Conservation (phyloP, 2,888 invertebrate genomes). For the Anthoptus insignis region DNA sequence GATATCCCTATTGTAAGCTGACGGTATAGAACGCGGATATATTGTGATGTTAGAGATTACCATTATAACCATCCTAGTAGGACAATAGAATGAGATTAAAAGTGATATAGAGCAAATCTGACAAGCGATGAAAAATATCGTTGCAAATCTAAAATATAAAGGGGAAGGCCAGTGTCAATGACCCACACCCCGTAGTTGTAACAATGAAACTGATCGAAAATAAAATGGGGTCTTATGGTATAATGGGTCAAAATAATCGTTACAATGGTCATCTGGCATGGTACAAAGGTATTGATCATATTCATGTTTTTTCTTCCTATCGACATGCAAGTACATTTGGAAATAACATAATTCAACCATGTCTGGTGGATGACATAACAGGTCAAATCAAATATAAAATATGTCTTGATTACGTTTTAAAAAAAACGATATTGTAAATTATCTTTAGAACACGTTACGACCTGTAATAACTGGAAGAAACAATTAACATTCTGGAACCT, state of each 20-base stretch:
- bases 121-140: constrained; percentile 74
- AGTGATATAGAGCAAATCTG: constrained; percentile 77
- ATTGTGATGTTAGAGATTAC: constrained; percentile 57
- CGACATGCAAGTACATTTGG: too few relatives aligned
- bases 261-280: constrained; percentile 66
- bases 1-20: constrained; percentile 18
- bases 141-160: constrained; percentile 74
- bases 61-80: constrained; percentile 37
- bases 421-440: too few relatives aligned
- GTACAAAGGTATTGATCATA: constrained; percentile 42
- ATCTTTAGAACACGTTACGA: too few relatives aligned
- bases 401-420: too few relatives aligned
- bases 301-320: constrained; percentile 31
- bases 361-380: too few relatives aligned
- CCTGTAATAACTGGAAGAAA: too few relatives aligned
- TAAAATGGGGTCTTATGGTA: constrained; percentile 78
- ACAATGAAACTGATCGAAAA: constrained; percentile 73
- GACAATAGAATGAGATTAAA: constrained; percentile 60
- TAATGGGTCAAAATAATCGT: constrained; percentile 77
- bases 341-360: constrained; percentile 13
- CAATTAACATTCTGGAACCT: too few relatives aligned
- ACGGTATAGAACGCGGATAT: constrained; percentile 36
- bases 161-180: constrained; percentile 83
- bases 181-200: constrained; percentile 78
- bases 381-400: too few relatives aligned